phyloP scores from a whole-genome alignment of 1,140 invertebrate species.

The Drosophila orena region DNA sequence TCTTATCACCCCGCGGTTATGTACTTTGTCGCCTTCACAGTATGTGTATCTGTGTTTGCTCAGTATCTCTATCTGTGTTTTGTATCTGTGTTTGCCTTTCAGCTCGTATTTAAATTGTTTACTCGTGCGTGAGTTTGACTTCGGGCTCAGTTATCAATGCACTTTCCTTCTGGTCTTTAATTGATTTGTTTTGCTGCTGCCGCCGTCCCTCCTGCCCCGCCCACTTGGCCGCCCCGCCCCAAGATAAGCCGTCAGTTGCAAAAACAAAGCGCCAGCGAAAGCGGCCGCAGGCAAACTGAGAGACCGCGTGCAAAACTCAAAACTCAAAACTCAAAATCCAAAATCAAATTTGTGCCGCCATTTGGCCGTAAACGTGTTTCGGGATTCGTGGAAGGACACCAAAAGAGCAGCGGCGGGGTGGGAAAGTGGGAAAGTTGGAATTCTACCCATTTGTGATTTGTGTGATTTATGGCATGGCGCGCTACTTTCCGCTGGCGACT shows the following conservation, averaged over 20 bases:
- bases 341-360: slow-evolving; percentile 68
- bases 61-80: slow-evolving; percentile 16
- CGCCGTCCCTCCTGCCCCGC: neutral
- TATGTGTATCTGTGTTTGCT: slow-evolving; percentile 14
- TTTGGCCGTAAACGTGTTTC: slow-evolving; percentile 72
- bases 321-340: slow-evolving; percentile 27
- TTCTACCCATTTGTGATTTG: slow-evolving; percentile 40
- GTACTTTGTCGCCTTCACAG: slow-evolving; percentile 17
- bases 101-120: slow-evolving; percentile 22
- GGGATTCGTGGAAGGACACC: slow-evolving; percentile 62
- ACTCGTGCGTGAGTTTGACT: slow-evolving; percentile 26
- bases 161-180: slow-evolving; percentile 52
- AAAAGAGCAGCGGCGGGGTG: slow-evolving; percentile 5
- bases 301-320: slow-evolving; percentile 43
- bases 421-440: slow-evolving; percentile 12
- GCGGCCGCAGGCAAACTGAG: slow-evolving; percentile 33
- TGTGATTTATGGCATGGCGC: slow-evolving; percentile 81
- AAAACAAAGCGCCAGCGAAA: slow-evolving; percentile 18
- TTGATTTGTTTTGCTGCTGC: slow-evolving; percentile 72
- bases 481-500: slow-evolving; percentile 12
- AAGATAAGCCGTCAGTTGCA: slow-evolving; percentile 18
- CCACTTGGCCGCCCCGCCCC: neutral
- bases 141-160: slow-evolving; percentile 68
- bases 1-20: slow-evolving; percentile 53
- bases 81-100: slow-evolving; percentile 20